Conservation (phyloP, 2,113 vertebrate genomes). For the Centropristis striata region DNA sequence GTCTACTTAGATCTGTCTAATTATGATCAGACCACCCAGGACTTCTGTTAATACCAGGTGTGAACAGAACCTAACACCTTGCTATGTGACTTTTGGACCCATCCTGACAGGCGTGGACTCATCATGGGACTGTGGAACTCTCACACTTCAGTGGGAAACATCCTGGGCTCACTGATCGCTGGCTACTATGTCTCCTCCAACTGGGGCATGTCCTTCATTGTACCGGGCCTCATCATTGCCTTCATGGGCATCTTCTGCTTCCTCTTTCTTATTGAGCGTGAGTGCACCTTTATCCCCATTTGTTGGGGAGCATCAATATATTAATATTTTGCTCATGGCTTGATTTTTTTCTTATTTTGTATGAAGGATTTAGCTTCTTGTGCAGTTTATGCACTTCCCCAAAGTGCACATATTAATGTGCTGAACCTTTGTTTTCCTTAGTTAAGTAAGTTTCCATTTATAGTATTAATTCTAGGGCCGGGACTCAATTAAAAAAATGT, state of each 20-base stretch:
- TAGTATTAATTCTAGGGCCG: too few relatives aligned
- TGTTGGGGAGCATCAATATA: too few relatives aligned
- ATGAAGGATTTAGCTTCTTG: background rate
- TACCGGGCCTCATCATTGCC: constrained; percentile 91
- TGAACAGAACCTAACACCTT: too few relatives aligned
- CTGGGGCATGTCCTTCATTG: constrained; percentile 95
- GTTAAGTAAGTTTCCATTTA: background rate
- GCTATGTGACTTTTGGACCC: background rate
- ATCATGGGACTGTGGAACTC: constrained; percentile 99
- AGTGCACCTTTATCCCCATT: constrained; percentile 72
- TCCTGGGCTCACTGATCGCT: constrained; percentile 93
- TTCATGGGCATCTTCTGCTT: constrained; percentile 91
- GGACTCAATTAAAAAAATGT: too few relatives aligned
- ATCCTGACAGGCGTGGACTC: constrained; percentile 88
- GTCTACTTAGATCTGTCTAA: too few relatives aligned
- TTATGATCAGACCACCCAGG: too few relatives aligned
- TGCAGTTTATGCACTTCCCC: background rate
- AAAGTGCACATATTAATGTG: background rate
- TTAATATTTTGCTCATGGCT: background rate
- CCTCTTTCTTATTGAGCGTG: constrained; percentile 95
- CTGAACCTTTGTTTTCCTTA: too few relatives aligned
- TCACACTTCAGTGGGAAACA: constrained; percentile 97
- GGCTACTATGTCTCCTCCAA: constrained; percentile 90
- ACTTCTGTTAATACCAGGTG: too few relatives aligned
- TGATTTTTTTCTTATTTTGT: background rate